Evolutionary conservation across 2,888 invertebrate species (phyloP), one percentile per base, ranked within the genome.

Genomic region (Masnerella sp.): DNA sequence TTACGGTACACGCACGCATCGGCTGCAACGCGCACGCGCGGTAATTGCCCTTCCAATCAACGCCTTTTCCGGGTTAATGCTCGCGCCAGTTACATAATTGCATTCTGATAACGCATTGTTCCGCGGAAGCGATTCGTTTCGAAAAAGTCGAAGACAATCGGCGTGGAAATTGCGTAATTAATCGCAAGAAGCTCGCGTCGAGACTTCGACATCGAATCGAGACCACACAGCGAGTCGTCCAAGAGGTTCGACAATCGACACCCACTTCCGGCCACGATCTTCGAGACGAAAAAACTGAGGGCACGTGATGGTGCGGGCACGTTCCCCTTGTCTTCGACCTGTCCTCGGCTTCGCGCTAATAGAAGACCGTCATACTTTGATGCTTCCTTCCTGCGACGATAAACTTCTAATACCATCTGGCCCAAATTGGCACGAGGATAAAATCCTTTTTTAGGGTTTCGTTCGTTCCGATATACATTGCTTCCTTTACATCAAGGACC

Each of bases 301-400:
- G 61, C 70, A 64, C 67, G 67, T 58, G 61, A 59, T 64, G 40
- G 72, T 61, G 47, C 67, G 67, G 72, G 67, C 67, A 73, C 62
- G 67, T 73, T 73, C 67, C 30, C 52, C 58, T 42, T 61, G 56
- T 72, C 61, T 52, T 12, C n/a, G 9, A 11, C 17, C 42, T 11
- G 49, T 62, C 62, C 56, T 76, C 36, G 9, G 11, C 64, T 74
- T 80, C 76, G 20, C 18, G 65, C 73, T 36, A 42, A 59, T 74
- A 73, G 58, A 59, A 59, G 51, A 69, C 81, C 72, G 51, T 77
- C 75, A 74, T 78, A 71, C 74, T 81, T 79, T 76, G 75, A 79
- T 77, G 79, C 80, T 81, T 82, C 81, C 82, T 82, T 81, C 82
- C 81, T 78, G 77, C 67, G 61, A 67, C 56, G 56, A 38, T 17